A percentile compares a stretch with the other conserved stretches of the same genome.
phyloP scores from a whole-genome alignment of 1,140 invertebrate genomes.

The Philotrypesis tridentata region DNA sequence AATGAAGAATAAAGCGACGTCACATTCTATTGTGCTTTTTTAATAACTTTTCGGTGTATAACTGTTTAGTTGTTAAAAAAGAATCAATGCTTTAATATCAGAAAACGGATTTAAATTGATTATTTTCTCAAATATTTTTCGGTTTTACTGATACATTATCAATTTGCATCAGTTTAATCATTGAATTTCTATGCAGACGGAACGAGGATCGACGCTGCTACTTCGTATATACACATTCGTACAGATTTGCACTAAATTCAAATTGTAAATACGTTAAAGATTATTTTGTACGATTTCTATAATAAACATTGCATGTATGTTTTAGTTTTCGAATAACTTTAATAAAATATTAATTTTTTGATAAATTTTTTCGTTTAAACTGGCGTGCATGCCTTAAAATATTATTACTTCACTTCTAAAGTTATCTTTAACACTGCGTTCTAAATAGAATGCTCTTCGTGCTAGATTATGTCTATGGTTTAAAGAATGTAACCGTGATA shows the following conservation, averaged over 20 bases:
- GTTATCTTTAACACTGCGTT: neutral
- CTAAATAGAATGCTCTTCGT: neutral
- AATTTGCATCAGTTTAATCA: neutral
- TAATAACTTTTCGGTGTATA: too few relatives aligned
- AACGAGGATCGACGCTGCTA: constrained; percentile 15
- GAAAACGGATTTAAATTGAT: neutral
- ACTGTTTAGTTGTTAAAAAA: too few relatives aligned
- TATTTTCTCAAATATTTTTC: neutral
- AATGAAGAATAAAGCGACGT: neutral
- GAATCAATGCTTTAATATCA: too few relatives aligned
- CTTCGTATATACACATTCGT: constrained; percentile 23
- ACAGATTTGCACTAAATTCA: neutral
- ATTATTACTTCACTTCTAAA: neutral
- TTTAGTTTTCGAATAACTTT: constrained; percentile 27
- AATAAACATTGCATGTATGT: constrained; percentile 2
- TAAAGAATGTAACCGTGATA: neutral
- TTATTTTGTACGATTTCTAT: constrained; percentile 18
- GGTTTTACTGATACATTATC: neutral
- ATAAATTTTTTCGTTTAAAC: neutral
- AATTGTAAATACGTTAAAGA: constrained; percentile 35
- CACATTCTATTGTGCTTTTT: neutral
- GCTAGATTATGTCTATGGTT: neutral
- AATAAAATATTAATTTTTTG: constrained; percentile 27
- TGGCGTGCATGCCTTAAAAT: neutral
- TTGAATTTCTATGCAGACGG: neutral